phyloP scores from a whole-genome alignment of 1,140 invertebrate genomes.

The Aphis craccivora region DNA sequence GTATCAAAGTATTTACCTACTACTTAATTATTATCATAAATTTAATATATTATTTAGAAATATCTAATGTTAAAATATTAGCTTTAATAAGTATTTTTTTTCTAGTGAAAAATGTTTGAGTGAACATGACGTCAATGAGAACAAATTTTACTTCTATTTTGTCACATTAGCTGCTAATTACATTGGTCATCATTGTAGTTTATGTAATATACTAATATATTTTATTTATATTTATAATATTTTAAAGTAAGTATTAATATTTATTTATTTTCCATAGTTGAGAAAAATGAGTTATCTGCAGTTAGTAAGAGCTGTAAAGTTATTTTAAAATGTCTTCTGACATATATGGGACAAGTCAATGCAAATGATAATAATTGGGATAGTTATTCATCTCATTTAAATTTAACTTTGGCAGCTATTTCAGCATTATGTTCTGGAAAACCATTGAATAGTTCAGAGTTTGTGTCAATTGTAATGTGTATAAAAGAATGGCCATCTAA shows the following conservation, averaged over 20 bases:
- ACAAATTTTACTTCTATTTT: conserved; percentile 53
- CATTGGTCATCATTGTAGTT: conserved; percentile 46
- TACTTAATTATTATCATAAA: neutral
- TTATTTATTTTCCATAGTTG: conserved; percentile 37
- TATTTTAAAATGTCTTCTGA: conserved; percentile 14
- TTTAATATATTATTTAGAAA: neutral
- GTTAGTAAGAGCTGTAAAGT: conserved; percentile 33
- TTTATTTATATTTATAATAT: neutral
- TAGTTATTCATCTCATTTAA: conserved; percentile 51
- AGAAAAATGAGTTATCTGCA: conserved; percentile 32
- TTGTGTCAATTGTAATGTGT: conserved; percentile 36
- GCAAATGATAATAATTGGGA: conserved; percentile 8
- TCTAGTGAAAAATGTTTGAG: conserved; percentile 23
- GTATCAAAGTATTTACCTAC: neutral
- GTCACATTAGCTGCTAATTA: conserved; percentile 53
- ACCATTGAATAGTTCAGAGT: conserved; percentile 22
- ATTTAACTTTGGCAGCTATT: conserved; percentile 37
- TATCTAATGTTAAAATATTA: conserved; percentile 13
- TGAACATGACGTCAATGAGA: conserved; percentile 37
- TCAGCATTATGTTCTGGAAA: conserved; percentile 50
- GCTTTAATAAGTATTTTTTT: neutral
- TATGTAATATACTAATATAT: conserved; percentile 47
- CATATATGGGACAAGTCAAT: conserved; percentile 60
- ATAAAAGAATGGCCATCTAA: conserved; percentile 54
- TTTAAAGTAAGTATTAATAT: neutral